These are phyloP conservation scores for Aratinga solstitialis DNA, from an alignment of 2,797 vertebrate genomes.

Conservation along the genomic window DNA sequence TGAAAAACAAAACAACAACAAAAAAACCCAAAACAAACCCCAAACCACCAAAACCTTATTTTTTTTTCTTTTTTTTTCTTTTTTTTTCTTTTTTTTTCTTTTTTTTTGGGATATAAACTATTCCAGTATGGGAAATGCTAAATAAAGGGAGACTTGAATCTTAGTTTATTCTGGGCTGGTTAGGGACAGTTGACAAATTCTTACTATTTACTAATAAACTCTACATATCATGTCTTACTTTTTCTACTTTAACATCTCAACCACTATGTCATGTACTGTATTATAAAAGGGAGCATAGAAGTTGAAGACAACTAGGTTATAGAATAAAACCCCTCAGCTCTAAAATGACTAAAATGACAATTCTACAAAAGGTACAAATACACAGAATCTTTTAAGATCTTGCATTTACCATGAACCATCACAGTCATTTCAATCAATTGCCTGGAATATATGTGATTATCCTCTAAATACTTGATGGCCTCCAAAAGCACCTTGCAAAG, in stretches of 20 bases:
- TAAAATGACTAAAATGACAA: constrained; percentile 40
- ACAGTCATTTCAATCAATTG: not conserved
- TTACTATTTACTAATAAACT: constrained; percentile 42
- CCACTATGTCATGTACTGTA: constrained; percentile 11
- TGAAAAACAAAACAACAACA: not conserved
- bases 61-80: not conserved
- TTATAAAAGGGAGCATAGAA: constrained; percentile 44
- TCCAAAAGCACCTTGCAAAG: constrained; percentile 28
- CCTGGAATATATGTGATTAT: not conserved
- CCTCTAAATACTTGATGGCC: not conserved
- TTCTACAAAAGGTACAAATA: constrained; percentile 34
- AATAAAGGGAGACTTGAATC: constrained; percentile 10
- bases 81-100: not conserved
- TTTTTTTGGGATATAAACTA: not conserved
- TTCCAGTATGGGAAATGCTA: not conserved
- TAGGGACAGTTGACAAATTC: constrained; percentile 30
- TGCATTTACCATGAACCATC: constrained; percentile 16
- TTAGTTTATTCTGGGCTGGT: constrained; percentile 32
- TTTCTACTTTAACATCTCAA: constrained; percentile 57
- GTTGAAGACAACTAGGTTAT: constrained; percentile 38
- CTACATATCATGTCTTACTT: constrained; percentile 38
- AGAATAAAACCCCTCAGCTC: constrained; percentile 52
- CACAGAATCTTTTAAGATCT: constrained; percentile 34
- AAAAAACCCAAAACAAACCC: not conserved
- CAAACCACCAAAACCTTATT: not conserved